Percentiles rank a stretch among this genome's conserved stretches.
Evolutionary conservation across 2,888 invertebrate genomes (phyloP).

Genomic region (Morpho achilles): DNA sequence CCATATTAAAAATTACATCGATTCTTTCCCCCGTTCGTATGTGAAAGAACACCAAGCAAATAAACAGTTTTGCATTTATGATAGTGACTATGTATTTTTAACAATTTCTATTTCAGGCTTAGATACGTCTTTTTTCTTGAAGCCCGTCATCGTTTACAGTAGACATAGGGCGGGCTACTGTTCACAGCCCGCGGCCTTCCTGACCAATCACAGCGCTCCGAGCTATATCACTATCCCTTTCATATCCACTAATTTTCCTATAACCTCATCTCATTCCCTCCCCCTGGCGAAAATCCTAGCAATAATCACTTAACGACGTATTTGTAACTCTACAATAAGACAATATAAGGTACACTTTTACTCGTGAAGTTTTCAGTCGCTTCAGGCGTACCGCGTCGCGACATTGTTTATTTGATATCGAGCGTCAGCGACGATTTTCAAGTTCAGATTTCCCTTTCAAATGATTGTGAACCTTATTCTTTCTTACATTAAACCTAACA

Average conservation of each 20-base stretch:
- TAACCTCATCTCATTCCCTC: constrained; percentile 58
- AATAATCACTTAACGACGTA: constrained; percentile 42
- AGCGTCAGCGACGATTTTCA: constrained; percentile 79
- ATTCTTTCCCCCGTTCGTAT: too few species aligned
- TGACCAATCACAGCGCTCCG: constrained; percentile 80
- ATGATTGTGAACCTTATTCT: constrained; percentile 65
- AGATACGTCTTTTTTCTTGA: constrained; percentile 51
- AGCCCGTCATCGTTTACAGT: constrained; percentile 69
- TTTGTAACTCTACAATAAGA: constrained; percentile 39
- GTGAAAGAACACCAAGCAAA: too few species aligned
- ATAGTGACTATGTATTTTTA: neutral
- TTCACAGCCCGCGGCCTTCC: constrained; percentile 79
- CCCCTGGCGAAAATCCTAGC: constrained; percentile 77
- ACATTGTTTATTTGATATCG: constrained; percentile 76
- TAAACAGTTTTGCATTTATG: too few species aligned
- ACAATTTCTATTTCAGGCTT: constrained; percentile 23
- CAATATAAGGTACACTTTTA: constrained; percentile 44
- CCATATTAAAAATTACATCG: too few species aligned
- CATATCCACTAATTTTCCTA: constrained; percentile 42
- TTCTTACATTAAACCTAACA: constrained; percentile 52
- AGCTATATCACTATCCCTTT: constrained; percentile 67
- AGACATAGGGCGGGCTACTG: constrained; percentile 80
- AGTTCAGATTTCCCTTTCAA: constrained; percentile 72
- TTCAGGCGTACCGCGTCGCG: constrained; percentile 55
- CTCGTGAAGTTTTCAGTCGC: constrained; percentile 37